Evolutionary conservation across 2,888 invertebrate species (phyloP).

Genomic region (Liodrosophila aerea): DNA sequence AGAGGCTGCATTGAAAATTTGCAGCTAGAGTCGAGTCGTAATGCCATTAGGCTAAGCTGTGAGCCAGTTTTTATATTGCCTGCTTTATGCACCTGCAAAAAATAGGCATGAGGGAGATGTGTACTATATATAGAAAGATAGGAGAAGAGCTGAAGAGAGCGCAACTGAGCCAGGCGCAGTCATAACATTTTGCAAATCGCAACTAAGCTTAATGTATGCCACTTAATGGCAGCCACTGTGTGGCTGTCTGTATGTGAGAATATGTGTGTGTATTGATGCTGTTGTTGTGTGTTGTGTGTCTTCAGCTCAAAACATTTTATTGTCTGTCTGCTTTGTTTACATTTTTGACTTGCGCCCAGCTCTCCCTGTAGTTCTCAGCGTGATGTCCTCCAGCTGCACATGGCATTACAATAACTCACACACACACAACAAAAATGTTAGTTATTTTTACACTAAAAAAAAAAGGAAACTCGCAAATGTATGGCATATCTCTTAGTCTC

Average conservation of each 20-base stretch:
- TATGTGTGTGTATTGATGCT: too few species aligned
- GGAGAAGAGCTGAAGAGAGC: background rate
- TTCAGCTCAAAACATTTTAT: constrained; percentile 20
- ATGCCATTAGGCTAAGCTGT: constrained; percentile 36
- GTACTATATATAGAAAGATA: too few species aligned
- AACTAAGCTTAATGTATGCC: constrained; percentile 50
- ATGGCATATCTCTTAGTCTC: too few species aligned
- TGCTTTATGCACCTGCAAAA: constrained; percentile 15
- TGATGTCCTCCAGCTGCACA: background rate
- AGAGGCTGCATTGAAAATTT: constrained; percentile 33
- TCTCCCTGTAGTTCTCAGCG: background rate
- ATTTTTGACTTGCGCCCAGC: background rate
- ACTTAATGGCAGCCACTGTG: constrained; percentile 27
- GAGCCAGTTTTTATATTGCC: background rate
- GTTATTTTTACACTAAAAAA: too few species aligned
- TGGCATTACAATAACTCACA: too few species aligned
- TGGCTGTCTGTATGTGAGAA: too few species aligned
- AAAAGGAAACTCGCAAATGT: too few species aligned
- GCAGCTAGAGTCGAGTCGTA: constrained; percentile 35
- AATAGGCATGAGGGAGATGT: constrained; percentile 9
- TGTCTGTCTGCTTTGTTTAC: constrained; percentile 24
- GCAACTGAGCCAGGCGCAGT: background rate
- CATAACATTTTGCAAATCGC: constrained; percentile 42
- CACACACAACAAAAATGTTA: too few species aligned
- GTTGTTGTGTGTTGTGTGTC: too few species aligned